Evolutionary conservation across 1,140 invertebrate genomes (phyloP), one percentile per base, ranked within the genome.

Genomic region (Rhizoglyphus robini): DNA sequence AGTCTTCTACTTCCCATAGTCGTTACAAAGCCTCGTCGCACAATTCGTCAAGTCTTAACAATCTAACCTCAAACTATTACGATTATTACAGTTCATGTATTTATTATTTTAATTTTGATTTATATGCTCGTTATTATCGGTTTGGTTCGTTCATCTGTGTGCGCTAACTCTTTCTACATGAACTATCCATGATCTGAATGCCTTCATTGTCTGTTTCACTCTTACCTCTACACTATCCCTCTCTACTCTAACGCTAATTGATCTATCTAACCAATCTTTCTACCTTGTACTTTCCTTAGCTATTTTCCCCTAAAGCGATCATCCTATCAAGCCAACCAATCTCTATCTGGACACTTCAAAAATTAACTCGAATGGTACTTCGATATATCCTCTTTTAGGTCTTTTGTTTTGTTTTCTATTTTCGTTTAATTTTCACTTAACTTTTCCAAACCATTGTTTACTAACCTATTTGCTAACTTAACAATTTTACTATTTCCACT

Each of bases 271-370:
- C n/a, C n/a, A n/a, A n/a, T n/a, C 57, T 32, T 31, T 60, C 60
- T 34, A 58, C 34, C 51, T 29, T 25, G 15, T 38, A 65, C 49
- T 60, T 63, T 46, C 59, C 54, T 65, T 72, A 62, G 70, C 72
- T 41, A 71, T 69, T 11, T 75, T 74, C 69, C 74, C 74, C 13
- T 60, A 29, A 32, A 66, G 63, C 15, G 63, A 68, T 36, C 69
- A 69, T 32, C 71, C 71, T 36, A 66, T 66, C 20, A 72, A 72
- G 36, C 67, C 67, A 11, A 48, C 67, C 15, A 47, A 48, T 57
- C 49, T 62, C 8, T 65, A 47, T 60, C 31, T 68, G 38, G 49
- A 58, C 30, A 62, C 63, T 32, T 58, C 38, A n/a, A 66, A 66
- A 8, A 54, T 23, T 32, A 60, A 60, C 59, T 36, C 67, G 47